Evolutionary conservation across 2,888 invertebrate species (phyloP), one percentile per base, ranked within the genome.

Genomic region (Globia sparganii): DNA sequence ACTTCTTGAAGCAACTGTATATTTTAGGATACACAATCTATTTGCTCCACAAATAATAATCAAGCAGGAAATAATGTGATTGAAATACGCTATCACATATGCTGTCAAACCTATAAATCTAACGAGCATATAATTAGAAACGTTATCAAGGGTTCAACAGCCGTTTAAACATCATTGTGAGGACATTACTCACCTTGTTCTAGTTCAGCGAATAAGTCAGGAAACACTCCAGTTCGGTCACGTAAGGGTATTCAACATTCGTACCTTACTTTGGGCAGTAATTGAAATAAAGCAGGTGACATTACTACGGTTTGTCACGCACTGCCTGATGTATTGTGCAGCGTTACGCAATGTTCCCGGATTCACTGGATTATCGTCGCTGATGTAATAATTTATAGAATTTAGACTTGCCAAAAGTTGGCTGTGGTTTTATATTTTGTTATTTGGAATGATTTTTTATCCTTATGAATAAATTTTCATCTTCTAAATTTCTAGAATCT

Each of bases 241-340:
- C 92, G 91, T 91, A 87, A 91, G 83, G 87, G 86, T 82, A 84
- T 89, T 90, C 86, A 73, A 67, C 76, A 75, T 80, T 84, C 73
- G 84, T 87, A 86, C 85, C 88, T 90, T 88, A 88, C 83, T 90
- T 90, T 78, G 79, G 88, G 90, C 87, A 90, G 90, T 93, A 94
- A 94, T 94, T 94, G 93, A 94, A 93, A 94, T 93, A 92, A 93
- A 93, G 88, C 90, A 90, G 90, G 90, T 91, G 91, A 90, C 91
- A 86, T 93, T 92, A 94, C 89, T 91, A 90, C 88, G 77, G 66
- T 81, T 86, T 88, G 93, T 91, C 94, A 95, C 94, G 94, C 92
- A 93, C 90, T 79, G 62, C 75, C 49, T 90, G 90, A 91, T 90
- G 88, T 91, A 91, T 90, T 86, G 86, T 82, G 78, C 61, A 71